Base-by-base conservation (phyloP, 1,140 invertebrate species). In the Paramacrobiotus metropolitanus region DNA sequence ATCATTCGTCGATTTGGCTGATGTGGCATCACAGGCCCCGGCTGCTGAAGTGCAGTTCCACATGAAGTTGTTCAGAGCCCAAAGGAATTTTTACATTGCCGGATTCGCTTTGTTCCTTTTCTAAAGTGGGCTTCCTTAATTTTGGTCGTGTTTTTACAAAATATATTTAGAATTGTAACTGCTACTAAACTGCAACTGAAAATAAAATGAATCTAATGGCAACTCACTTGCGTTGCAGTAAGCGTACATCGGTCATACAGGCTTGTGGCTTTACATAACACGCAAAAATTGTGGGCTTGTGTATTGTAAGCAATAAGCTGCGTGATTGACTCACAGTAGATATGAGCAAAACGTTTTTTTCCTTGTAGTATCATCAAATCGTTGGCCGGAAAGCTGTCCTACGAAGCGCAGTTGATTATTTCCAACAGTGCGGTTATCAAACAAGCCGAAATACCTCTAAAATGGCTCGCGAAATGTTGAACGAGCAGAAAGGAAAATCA, bases 1-100 rank as follows among this genome's bases (percentile, higher is more conserved):
- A n/a, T 69, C 70, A 29, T 66, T 69, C 28, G 69, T 69, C 21
- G 75, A 80, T 62, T 48, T 70, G 4, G 81, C 75, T 40, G 67
- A 67, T 68, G 44, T 65, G 66, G 77, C 0, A 76, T 79, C 31
- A 65, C 76, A 64, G 79, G 85, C 70, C 70, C 78, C 62, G 81
- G 86, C 92, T 69, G 79, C 84, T n/a, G 88, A 93, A 75, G 84
- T 93, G 81, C 87, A 93, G 70, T 70, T 71, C 71, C 86, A 77
- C 65, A 95, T 98, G 91, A 82, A 87, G 62, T 73, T 97, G 31
- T 98, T 98, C 75, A 78, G 94, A 62, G 89, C 93, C 2, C 94
- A 98, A 73, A 79, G 94, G n/a, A 98, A 98, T 71, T 93, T 97
- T 68, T 97, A 97, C 72, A 97, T 99, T 66, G 89, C 89, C 59